Base-by-base conservation (phyloP, 2,797 vertebrate genomes). In the Danio kyathit region DNA sequence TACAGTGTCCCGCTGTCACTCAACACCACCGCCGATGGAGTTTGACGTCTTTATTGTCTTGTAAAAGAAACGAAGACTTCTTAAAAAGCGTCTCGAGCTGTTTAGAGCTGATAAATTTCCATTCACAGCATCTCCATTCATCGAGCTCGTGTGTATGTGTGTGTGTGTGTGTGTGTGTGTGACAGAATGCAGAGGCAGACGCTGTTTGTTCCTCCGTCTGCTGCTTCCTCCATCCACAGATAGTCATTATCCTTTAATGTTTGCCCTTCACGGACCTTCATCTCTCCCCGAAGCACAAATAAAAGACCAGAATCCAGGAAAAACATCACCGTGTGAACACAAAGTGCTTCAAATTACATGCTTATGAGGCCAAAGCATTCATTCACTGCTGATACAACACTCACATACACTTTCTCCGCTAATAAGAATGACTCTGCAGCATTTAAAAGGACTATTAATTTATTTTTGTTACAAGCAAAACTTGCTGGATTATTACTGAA, bases 211-310 rank as follows among this genome's bases (percentile, higher is more conserved):
- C 41, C 48, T 64, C 48, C 16, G 13, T 52, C 40, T 17, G 17
- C 59, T 46, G 6, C 49, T 21, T 66, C 16, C 51, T 21, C 72
- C 66, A 0, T 21, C 5, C 43, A n/a, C 74, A 83, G 72, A 76
- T 10, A 0, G 46, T 84, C 83, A 90, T 90, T 88, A 87, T 75
- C 79, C 66, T 80, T 87, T 81, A 89, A 89, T 89, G 89, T 88
- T 81, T 80, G 84, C 38, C 81, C 84, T 86, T 90, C 86, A 89
- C 5, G 3, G 61, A 72, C 81, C 54, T 16, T 40, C 66, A 65
- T 84, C 86, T 77, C 66, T 29, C 72, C 59, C 56, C 57, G n/a
- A 83, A 84, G 56, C 87, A 79, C 85, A 82, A 85, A 86, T 38
- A 69, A 38, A 72, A 10, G 21, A 74, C 43, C 81, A 29, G 79